Evolutionary conservation across 2,113 vertebrate species (phyloP).

Genomic region (Hypocryptadius cinnamomeus): DNA sequence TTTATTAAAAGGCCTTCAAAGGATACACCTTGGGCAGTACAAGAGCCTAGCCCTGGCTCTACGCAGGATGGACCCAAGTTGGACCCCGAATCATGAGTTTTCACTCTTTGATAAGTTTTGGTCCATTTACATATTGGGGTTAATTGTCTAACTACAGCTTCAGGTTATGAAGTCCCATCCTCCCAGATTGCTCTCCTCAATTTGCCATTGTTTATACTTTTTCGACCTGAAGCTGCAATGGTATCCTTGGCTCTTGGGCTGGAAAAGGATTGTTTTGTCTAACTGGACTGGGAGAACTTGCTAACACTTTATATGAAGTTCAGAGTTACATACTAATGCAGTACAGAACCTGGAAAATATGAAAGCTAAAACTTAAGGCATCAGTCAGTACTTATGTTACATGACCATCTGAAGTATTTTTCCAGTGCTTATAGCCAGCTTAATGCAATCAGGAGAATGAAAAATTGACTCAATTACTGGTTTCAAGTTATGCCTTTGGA

Average conservation of each 20-base stretch:
- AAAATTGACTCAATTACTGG: neutral
- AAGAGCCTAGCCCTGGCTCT: neutral
- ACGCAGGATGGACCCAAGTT: neutral
- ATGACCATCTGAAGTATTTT: neutral
- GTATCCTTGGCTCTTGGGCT: neutral
- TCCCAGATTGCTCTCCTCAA: neutral
- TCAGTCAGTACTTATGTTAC: neutral
- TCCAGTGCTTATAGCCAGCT: neutral
- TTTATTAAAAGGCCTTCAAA: neutral
- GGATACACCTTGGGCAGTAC: neutral
- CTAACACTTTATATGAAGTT: neutral
- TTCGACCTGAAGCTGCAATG: neutral
- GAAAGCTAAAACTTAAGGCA: neutral
- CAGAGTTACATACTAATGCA: neutral
- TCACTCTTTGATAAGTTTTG: neutral
- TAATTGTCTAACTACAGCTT: neutral
- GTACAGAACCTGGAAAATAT: neutral
- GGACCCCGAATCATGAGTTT: neutral
- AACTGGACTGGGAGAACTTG: neutral
- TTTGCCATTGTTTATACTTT: neutral
- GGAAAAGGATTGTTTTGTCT: neutral
- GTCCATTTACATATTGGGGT: neutral
- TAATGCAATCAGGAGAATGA: neutral
- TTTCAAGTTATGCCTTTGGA: neutral
- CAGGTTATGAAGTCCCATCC: neutral